Evolutionary conservation across 2,797 vertebrate genomes (phyloP), one percentile per base, ranked within the genome.

Genomic region (Poeciliopsis presidionis): DNA sequence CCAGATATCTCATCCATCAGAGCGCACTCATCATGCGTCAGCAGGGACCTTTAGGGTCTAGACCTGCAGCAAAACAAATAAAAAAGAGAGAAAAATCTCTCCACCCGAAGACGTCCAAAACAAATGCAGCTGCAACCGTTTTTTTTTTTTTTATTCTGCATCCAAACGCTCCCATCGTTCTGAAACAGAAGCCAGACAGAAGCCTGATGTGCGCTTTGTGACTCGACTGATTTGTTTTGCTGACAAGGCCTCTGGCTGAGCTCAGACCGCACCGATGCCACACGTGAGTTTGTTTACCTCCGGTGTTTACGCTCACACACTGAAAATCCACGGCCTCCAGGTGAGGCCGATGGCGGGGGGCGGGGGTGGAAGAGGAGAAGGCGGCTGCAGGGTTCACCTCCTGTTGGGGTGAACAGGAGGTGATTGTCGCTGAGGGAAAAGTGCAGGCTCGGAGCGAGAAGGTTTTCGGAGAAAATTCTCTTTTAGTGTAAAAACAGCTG

Each of bases 241-340:
- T 84, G 80, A 88, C 81, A 7, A 73, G 83, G 77, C 81, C 84
- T 81, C 80, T 80, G 0, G 8, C 53, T 55, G 71, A 75, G 78
- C 49, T 84, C 83, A 25, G 70, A 45, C 77, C 47, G 75, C 77
- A 2, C 83, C 57, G 81, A 51, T 63, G 86, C 78, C 76, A 51
- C 90, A 81, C 85, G 88, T 86, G 90, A 16, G 14, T 87, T 79
- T 90, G 80, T 91, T 88, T 87, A 86, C 80, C 53, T 82, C 73
- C 53, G 61, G 47, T 57, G 14, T 82, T 73, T 81, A 55, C 75
- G 45, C 71, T 8, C 61, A 65, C n/a, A 16, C 13, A 61, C 45
- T 30, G 33, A 51, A 70, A 65, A 78, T 57, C 75, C 7, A 41
- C 71, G 46, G n/a, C 0, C 71, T 47, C 22, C 67, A 81, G 71